Evolutionary conservation across 2,113 vertebrate species (phyloP).

Genomic region (Archocentrus centrarchus): DNA sequence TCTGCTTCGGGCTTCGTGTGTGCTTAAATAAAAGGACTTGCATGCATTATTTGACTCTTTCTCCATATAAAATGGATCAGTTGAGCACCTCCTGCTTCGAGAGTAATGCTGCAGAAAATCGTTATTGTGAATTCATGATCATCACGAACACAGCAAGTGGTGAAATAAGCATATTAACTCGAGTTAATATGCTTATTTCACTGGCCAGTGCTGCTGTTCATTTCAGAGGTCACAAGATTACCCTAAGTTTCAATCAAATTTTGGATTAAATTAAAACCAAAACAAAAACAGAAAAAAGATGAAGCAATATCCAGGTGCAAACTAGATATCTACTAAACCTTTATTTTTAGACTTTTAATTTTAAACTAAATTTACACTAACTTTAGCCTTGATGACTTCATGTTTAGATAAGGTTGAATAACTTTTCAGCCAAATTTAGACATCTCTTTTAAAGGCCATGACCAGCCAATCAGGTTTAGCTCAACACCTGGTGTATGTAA

Average conservation of each 20-base stretch:
- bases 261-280: neutral
- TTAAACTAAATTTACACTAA: neutral
- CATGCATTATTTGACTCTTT: neutral
- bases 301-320: neutral
- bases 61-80: neutral
- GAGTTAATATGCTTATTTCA: neutral
- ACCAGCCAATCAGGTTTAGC: neutral
- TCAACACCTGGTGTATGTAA: neutral
- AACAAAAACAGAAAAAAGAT: neutral
- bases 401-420: neutral
- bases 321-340: neutral
- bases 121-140: neutral
- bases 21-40: neutral
- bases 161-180: neutral
- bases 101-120: neutral
- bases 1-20: neutral
- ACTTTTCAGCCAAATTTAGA: neutral
- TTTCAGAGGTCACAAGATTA: neutral
- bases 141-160: neutral
- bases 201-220: neutral
- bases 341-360: neutral
- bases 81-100: too few species aligned
- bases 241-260: neutral
- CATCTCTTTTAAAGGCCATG: neutral
- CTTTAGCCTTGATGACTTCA: neutral